phyloP scores from a whole-genome alignment of 1,140 invertebrate species.

The Bombus huntii region DNA sequence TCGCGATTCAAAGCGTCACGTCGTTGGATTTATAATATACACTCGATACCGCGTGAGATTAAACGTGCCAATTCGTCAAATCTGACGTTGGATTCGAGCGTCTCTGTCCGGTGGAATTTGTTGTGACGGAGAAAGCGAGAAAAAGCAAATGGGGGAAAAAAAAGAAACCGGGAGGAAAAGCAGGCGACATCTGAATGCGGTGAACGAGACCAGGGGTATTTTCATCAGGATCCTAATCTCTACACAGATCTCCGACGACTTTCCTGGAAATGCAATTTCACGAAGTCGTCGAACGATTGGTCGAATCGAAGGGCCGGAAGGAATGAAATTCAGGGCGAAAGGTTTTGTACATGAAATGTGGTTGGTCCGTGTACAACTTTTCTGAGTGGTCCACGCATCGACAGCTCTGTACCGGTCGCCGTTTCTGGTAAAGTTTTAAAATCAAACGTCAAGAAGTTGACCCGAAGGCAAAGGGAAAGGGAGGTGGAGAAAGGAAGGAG shows the following conservation, averaged over 20 bases:
- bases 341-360: neutral
- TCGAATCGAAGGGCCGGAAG: neutral
- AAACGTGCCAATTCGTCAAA: neutral
- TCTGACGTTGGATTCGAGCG: neutral
- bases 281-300: neutral
- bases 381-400: neutral
- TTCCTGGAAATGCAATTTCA: conserved; percentile 26
- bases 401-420: neutral
- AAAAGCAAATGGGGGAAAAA: neutral
- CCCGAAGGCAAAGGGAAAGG: neutral
- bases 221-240: conserved; percentile 17
- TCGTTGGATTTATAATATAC: neutral
- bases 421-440: conserved; percentile 11
- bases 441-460: conserved; percentile 2
- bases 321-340: neutral
- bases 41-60: neutral
- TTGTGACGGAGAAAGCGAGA: neutral
- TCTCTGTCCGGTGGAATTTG: neutral
- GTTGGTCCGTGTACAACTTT: neutral
- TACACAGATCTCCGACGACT: neutral
- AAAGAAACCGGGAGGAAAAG: neutral
- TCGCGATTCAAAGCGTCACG: neutral
- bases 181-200: neutral
- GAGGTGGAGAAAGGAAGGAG: too few relatives aligned
- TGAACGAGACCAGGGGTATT: conserved; percentile 5